These are phyloP conservation scores for Styela clava DNA, from an alignment of 23 tunicate genomes.

Conservation along the genomic window DNA sequence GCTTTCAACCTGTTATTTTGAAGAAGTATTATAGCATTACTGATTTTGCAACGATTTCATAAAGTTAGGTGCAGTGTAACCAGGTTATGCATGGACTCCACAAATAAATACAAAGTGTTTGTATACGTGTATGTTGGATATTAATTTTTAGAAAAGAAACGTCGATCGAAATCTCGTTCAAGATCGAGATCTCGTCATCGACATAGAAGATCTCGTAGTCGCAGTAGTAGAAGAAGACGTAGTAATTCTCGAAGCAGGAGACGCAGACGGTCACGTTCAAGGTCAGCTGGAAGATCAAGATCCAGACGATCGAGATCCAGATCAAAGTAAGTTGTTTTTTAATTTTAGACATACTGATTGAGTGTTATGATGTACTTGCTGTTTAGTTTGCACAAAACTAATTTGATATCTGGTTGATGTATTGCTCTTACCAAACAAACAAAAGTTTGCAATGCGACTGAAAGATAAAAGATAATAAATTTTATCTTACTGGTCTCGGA, in stretches of 20 bases:
- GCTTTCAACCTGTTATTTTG: too few species aligned
- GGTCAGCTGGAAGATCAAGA: conserved; percentile 58
- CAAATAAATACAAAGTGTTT: too few species aligned
- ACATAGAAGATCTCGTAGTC: conserved; percentile 62
- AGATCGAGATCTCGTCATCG: conserved; percentile 69
- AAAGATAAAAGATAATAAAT: too few species aligned
- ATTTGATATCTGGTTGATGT: not conserved
- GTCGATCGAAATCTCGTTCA: conserved; percentile 7
- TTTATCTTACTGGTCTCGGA: too few species aligned
- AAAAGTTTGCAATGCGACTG: too few species aligned
- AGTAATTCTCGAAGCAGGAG: conserved; percentile 25
- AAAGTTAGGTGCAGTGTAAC: too few species aligned
- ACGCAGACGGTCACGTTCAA: conserved; percentile 50
- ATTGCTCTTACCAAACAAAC: too few species aligned
- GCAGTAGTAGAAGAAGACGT: conserved; percentile 58
- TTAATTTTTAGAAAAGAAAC: conserved; percentile 4
- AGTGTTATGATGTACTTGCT: not conserved
- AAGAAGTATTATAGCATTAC: too few species aligned
- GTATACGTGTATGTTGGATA: too few species aligned
- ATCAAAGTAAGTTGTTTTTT: conserved; percentile 28
- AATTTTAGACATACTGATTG: not conserved
- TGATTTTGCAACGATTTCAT: too few species aligned
- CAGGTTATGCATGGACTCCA: too few species aligned
- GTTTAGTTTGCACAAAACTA: too few species aligned
- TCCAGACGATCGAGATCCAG: conserved; percentile 61